Percentiles rank a stretch among this genome's conserved stretches.
Conservation (phyloP, 2,797 vertebrate species). For the Cyclura pinguis region DNA sequence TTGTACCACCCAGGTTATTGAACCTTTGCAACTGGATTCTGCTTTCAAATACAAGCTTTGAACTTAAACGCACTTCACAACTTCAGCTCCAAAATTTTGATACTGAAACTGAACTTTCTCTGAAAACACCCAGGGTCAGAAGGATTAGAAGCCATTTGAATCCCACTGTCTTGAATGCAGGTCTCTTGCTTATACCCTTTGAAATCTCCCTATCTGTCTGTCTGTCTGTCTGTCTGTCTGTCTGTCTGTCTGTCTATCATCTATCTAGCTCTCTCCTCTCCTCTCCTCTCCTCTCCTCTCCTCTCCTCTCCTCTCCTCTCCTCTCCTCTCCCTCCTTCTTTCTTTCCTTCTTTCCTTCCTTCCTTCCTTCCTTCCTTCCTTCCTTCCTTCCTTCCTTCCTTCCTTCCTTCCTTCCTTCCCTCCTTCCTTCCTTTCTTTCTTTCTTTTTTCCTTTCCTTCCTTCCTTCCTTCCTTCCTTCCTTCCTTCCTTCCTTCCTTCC, state of each 20-base stretch:
- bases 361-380: too few relatives aligned
- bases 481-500: too few relatives aligned
- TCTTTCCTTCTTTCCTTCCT: too few relatives aligned
- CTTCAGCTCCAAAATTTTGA: not conserved
- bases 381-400: too few relatives aligned
- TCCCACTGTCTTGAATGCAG: not conserved
- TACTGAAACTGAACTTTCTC: not conserved
- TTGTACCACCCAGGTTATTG: not conserved
- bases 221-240: not conserved
- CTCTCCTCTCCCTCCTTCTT: too few relatives aligned
- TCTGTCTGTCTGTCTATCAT: not conserved
- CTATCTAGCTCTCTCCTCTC: too few relatives aligned
- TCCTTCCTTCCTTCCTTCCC: too few relatives aligned
- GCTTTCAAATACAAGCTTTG: not conserved
- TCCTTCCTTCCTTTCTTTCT: too few relatives aligned
- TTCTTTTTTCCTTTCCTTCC: too few relatives aligned
- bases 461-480: not conserved
- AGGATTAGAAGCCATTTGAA: constrained; percentile 43
- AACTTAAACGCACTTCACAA: not conserved
- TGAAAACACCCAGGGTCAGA: constrained; percentile 1
- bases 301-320: too few relatives aligned
- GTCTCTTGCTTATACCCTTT: not conserved
- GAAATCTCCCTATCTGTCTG: not conserved
- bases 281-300: too few relatives aligned
- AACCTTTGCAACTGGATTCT: not conserved